These are phyloP conservation scores for Lanius ludovicianus DNA, from an alignment of 2,113 vertebrate species.

Conservation along the genomic window DNA sequence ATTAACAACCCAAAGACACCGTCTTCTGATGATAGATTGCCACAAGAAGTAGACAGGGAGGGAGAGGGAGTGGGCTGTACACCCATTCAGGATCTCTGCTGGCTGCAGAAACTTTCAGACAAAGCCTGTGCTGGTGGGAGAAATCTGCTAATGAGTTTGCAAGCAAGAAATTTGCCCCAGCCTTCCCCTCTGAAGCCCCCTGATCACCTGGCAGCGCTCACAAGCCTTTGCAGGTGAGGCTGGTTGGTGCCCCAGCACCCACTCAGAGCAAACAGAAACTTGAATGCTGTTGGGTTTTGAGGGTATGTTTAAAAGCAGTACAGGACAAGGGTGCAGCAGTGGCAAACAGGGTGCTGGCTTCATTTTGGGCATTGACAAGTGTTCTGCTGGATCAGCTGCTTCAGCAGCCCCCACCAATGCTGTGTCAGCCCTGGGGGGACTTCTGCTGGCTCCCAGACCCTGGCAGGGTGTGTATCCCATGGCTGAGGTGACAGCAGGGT, in stretches of 20 bases:
- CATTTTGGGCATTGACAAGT: neutral
- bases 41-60: neutral
- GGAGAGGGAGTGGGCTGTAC: fast-evolving
- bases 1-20: neutral
- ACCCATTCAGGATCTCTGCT: fast-evolving
- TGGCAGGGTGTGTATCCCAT: neutral
- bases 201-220: neutral
- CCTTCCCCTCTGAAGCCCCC: neutral
- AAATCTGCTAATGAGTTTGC: neutral
- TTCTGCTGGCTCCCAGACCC: neutral
- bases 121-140: neutral
- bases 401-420: fast-evolving
- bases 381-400: neutral
- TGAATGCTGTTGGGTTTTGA: fast-evolving
- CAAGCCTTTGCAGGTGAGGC: neutral
- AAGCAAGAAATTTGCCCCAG: fast-evolving
- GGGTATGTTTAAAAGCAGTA: neutral
- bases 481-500: neutral
- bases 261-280: neutral
- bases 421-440: no score
- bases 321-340: neutral
- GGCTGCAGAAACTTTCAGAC: neutral
- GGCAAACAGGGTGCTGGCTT: neutral
- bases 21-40: neutral
- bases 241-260: fast-evolving